Evolutionary conservation across 2,888 invertebrate species (phyloP), one percentile per base, ranked within the genome.

Genomic region (Oligia strigilis): DNA sequence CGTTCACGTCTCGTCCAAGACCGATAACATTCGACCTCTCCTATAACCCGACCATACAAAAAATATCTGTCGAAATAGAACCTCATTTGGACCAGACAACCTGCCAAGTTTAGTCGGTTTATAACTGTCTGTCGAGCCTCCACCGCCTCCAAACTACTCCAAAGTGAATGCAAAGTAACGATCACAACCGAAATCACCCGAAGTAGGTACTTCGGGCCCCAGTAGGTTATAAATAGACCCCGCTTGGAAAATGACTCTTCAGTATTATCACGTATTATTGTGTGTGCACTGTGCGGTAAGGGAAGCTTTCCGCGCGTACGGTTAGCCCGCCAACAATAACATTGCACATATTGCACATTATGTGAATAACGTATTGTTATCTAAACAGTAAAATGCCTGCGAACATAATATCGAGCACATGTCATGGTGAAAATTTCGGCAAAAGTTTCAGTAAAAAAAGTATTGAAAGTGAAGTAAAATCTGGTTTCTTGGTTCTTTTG

Each of bases 401-500:
- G 52, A 95, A 96, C 90, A 92, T 96, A 73, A 94, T 95, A 93
- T 85, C 95, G 75, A 91, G 86, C 77, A 90, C 92, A 78, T 94
- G 93, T 87, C 93, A 91, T 66, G 86, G 92, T 62, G 94, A 94
- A 91, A 92, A 95, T 92, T 94, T 97, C 94, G 88, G 96, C 86
- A 92, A 95, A 93, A 90, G 90, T 82, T 92, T 93, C 76, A 91
- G 85, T 77, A 95, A 93, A 84, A 95, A 93, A 90, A 89, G 92
- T 17, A 91, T 91, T 92, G 97, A 97, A 91, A 97, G 97, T 23
- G 98, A 98, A 93, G 96, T 97, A 82, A 98, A 97, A 94, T 97
- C 97, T 83, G 98, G 98, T n/a, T 97, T 97, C 91, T 96, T 98
- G 94, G 97, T 97, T 87, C 94, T 98, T 67, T 88, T 97, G 62